A percentile compares a stretch with the other conserved stretches of the same genome.
phyloP scores from a whole-genome alignment of 2,888 invertebrate species.

The Villa cingulata region DNA sequence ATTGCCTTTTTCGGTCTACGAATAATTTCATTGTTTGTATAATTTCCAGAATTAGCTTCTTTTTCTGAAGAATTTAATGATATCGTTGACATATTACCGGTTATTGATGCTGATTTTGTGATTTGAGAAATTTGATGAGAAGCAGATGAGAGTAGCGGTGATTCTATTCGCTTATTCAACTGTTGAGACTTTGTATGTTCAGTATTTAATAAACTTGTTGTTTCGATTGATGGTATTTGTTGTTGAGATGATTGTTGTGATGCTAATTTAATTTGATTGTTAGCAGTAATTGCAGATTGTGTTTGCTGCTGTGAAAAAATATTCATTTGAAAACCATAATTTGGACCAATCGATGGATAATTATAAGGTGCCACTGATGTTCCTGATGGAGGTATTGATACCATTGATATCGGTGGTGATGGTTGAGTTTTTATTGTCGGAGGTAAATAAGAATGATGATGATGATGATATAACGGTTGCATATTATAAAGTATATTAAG shows the following conservation, averaged over 20 bases:
- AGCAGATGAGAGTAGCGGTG: background rate
- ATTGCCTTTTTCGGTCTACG: slow-evolving; percentile 7
- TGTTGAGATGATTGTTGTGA: background rate
- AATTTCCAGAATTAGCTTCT: background rate
- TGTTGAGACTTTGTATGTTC: no score
- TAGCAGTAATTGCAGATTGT: background rate
- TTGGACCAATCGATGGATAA: slow-evolving; percentile 18
- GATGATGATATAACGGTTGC: slow-evolving; percentile 16
- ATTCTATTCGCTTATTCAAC: slow-evolving; percentile 6
- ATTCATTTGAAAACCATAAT: slow-evolving; percentile 22
- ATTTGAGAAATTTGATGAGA: slow-evolving; percentile 8
- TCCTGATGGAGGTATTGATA: slow-evolving; percentile 6
- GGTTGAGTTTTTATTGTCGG: slow-evolving; percentile 4
- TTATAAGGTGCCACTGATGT: slow-evolving; percentile 14
- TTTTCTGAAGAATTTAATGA: background rate
- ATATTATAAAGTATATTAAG: slow-evolving; percentile 31
- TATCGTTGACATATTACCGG: slow-evolving; percentile 12
- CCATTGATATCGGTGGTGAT: slow-evolving; percentile 7
- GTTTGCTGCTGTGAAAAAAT: slow-evolving; percentile 9
- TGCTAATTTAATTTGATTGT: background rate
- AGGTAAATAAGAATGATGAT: background rate
- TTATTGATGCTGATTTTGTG: slow-evolving; percentile 17
- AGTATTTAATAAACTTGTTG: no score
- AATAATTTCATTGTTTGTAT: background rate
- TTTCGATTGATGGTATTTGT: no score